Evolutionary conservation across 2,888 invertebrate genomes (phyloP), one percentile per base, ranked within the genome.

Genomic region (Heteromyza rotundicornis): DNA sequence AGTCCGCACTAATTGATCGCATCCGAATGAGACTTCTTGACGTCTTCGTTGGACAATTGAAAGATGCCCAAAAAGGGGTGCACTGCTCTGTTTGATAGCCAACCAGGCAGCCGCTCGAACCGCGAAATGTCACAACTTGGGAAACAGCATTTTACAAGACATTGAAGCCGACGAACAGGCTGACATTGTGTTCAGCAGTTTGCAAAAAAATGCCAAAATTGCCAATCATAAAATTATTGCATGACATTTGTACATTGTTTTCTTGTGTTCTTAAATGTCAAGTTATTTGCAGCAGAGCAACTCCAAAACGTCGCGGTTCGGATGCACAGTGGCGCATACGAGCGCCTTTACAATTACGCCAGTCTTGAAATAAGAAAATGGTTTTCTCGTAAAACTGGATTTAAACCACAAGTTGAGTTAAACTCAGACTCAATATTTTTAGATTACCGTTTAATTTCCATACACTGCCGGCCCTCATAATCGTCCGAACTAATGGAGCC

Each of bases 1-100:
- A 77, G 72, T 75, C 72, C 72, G 71, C 78, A 75, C 80, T 80
- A 80, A 80, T 80, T 80, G 80, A 81, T 80, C 76, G 68, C 62
- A 51, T 60, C 65, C 36, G 47, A n/a, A 19, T 44, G 62, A 65
- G 64, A 64, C 63, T 53, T 50, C 27, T 59, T 59, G 63, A 57
- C 64, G 71, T 68, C 70, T 75, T 65, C 72, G 63, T 71, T 67
- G 67, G 74, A 69, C 50, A 20, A 17, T 60, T 63, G 24, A 22
- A 32, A 55, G 22, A 62, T 60, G 57, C 27, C 59, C 36, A 27
- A 49, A 36, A 57, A 49, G 14, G 49, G n/a, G 27, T 16, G 10
- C 44, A 56, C n/a, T 2, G 5, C 40, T 19, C 19, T 47, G 47
- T 20, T 19, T 47, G 19, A 17, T 40, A 40, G 14, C 47, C 47